These are phyloP conservation scores for Epirrhoe alternata DNA, from an alignment of 2,888 invertebrate species.

Conservation along the genomic window DNA sequence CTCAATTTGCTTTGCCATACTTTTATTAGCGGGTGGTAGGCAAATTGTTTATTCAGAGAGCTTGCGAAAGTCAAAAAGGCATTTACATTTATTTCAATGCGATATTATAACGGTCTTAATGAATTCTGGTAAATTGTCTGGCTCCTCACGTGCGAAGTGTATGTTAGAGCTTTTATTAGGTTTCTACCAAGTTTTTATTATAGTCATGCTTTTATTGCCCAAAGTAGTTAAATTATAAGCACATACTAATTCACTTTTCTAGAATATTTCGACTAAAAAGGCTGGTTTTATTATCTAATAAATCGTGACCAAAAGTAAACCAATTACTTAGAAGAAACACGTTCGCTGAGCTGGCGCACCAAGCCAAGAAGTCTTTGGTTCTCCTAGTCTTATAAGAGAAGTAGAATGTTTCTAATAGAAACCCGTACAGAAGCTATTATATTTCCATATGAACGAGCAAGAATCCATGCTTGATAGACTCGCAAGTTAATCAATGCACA, in stretches of 20 bases:
- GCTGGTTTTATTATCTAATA: neutral
- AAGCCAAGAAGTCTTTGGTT: no score
- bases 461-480: no score
- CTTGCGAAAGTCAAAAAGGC: conserved; percentile 31
- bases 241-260: neutral
- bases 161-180: conserved; percentile 19
- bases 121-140: conserved; percentile 29
- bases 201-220: neutral
- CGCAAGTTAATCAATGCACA: neutral
- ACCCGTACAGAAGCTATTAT: no score
- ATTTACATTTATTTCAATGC: conserved; percentile 32
- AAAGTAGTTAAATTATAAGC: conserved; percentile 1
- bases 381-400: no score
- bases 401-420: no score
- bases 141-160: conserved; percentile 20
- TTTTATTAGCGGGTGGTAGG: neutral
- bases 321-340: neutral
- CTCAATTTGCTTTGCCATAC: neutral
- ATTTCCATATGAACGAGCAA: no score
- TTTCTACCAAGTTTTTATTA: conserved; percentile 6
- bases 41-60: conserved; percentile 33
- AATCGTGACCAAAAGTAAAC: neutral
- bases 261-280: neutral
- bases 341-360: neutral
- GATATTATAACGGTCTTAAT: conserved; percentile 27